A percentile compares a stretch with the other conserved stretches of the same genome.
phyloP scores from a whole-genome alignment of 2,113 vertebrate genomes.

The Noturus placidus region DNA sequence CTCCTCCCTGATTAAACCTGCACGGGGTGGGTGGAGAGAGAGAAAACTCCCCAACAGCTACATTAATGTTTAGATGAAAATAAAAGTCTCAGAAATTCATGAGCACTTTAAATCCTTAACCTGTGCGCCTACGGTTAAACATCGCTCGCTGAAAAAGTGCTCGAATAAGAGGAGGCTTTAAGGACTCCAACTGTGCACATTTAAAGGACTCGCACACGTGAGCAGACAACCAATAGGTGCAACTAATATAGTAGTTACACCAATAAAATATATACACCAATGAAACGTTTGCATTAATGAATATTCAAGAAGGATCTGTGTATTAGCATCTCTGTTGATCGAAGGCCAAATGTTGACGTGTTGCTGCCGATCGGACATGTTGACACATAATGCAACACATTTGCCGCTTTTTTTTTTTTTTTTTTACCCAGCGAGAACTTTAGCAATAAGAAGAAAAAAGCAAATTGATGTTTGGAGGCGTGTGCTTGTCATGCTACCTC shows the following conservation, averaged over 20 bases:
- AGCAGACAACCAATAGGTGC: conserved; percentile 61
- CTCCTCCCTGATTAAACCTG: conserved; percentile 50
- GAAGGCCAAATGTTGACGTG: conserved; percentile 29
- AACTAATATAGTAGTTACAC: conserved; percentile 54
- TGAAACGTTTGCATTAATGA: conserved; percentile 52
- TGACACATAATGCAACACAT: conserved; percentile 31
- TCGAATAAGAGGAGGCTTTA: conserved; percentile 17
- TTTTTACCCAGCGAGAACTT: neutral
- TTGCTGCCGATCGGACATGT: conserved; percentile 31
- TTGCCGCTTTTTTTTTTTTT: neutral
- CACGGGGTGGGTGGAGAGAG: neutral
- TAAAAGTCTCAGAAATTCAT: conserved; percentile 11
- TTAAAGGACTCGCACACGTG: conserved; percentile 11
- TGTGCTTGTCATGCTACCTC: conserved; percentile 4
- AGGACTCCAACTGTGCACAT: neutral
- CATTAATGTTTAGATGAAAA: neutral
- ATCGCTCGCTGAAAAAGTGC: neutral
- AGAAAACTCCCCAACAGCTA: conserved; percentile 17
- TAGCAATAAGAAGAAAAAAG: neutral
- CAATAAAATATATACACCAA: conserved; percentile 59
- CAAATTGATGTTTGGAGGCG: neutral
- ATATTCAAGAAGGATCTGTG: conserved; percentile 62
- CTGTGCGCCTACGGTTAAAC: conserved; percentile 19
- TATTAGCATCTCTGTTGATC: conserved; percentile 30
- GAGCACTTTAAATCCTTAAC: conserved; percentile 29